Conservation (phyloP, 2,888 invertebrate species). For the Platycnemis pennipes region DNA sequence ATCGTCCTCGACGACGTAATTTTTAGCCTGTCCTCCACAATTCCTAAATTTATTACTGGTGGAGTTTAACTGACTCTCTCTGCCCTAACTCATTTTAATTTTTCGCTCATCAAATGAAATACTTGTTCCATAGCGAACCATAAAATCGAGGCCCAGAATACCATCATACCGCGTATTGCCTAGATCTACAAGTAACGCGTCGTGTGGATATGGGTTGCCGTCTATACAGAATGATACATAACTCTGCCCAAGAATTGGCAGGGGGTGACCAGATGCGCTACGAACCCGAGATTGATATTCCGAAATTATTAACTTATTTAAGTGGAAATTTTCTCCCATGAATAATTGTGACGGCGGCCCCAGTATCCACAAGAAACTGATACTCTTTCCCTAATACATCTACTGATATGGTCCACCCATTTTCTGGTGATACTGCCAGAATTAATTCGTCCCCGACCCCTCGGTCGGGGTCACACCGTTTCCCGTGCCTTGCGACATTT, state of each 20-base stretch:
- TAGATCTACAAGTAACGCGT: constrained; percentile 20
- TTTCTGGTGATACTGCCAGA: background rate
- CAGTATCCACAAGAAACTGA: constrained; percentile 14
- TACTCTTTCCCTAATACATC: background rate
- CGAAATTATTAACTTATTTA: background rate
- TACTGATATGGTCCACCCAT: background rate
- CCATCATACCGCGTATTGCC: background rate
- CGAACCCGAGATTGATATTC: background rate
- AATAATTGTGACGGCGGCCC: background rate
- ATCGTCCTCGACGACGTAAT: too few relatives aligned
- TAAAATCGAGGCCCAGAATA: background rate
- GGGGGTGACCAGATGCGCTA: background rate
- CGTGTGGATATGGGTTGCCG: background rate
- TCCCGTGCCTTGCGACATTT: background rate
- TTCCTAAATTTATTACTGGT: too few relatives aligned
- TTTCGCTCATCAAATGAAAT: too few relatives aligned
- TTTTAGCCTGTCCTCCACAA: too few relatives aligned
- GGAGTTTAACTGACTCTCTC: too few relatives aligned
- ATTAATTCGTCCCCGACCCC: background rate
- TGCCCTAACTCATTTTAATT: too few relatives aligned
- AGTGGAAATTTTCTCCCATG: background rate
- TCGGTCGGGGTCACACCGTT: background rate
- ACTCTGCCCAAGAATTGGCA: background rate
- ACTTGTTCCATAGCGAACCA: too few relatives aligned
- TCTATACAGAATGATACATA: background rate